Conservation (phyloP, 2,888 invertebrate species). For the Notocelia uddmanniana region DNA sequence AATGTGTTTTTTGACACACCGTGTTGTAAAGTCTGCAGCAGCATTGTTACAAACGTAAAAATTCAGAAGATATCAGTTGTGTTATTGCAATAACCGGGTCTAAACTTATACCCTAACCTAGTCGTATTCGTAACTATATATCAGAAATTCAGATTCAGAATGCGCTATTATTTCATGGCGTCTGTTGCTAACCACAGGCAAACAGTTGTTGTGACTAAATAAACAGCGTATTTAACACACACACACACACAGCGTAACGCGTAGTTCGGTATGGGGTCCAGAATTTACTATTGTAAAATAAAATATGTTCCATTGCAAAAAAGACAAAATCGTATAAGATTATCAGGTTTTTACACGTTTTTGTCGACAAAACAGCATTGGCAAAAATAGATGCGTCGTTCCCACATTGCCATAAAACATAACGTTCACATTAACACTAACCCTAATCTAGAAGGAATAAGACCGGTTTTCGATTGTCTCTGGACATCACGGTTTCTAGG, state of each 20-base stretch:
- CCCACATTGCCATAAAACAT: conserved; percentile 61
- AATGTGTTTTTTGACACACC: not conserved
- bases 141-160: too few species aligned
- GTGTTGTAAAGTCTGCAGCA: too few species aligned
- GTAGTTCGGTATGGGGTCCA: conserved; percentile 54
- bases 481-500: conserved; percentile 11
- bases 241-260: conserved; percentile 62
- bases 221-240: conserved; percentile 47
- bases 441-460: conserved; percentile 3
- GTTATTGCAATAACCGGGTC: not conserved
- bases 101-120: not conserved
- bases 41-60: too few species aligned
- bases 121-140: too few species aligned
- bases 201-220: conserved; percentile 33
- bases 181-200: conserved; percentile 25
- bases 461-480: conserved; percentile 11
- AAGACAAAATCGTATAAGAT: not conserved
- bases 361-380: conserved; percentile 38
- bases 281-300: conserved; percentile 64
- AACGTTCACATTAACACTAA: conserved; percentile 40
- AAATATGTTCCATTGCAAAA: conserved; percentile 38
- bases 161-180: not conserved
- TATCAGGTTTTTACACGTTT: conserved; percentile 6
- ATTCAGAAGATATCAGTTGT: not conserved
- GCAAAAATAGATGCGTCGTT: conserved; percentile 61